Percentiles rank a stretch among this genome's conserved stretches.
Conservation (phyloP, 2,888 invertebrate genomes). For the Salpingus planirostris region DNA sequence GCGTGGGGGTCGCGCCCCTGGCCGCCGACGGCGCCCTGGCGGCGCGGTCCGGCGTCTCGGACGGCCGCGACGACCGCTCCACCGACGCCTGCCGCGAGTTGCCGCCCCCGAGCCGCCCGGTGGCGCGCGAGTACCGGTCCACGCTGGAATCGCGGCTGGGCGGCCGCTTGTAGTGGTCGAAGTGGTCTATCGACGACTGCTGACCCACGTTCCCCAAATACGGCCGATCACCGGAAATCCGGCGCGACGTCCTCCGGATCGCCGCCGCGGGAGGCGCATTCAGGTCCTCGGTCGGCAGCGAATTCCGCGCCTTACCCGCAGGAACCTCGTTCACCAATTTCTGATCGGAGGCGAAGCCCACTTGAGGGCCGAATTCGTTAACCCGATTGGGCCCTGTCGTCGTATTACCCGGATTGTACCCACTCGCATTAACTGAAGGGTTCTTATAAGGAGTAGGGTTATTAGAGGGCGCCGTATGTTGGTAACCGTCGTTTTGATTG, state of each 20-base stretch:
- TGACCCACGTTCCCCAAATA: slow-evolving; percentile 42
- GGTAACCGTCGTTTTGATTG: slow-evolving; percentile 22
- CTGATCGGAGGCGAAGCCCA: slow-evolving; percentile 12
- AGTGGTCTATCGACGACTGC: slow-evolving; percentile 77
- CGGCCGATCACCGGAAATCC: slow-evolving; percentile 41
- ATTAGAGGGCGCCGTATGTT: slow-evolving; percentile 20
- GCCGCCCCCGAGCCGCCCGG: slow-evolving; percentile 45
- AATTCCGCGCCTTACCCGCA: slow-evolving; percentile 19
- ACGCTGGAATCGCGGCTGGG: slow-evolving; percentile 82
- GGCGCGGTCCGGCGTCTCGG: slow-evolving; percentile 43
- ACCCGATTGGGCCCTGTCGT: no score
- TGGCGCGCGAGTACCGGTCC: slow-evolving; percentile 63
- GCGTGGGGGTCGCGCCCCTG: slow-evolving; percentile 38
- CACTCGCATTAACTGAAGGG: slow-evolving; percentile 7
- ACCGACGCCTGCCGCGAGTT: slow-evolving; percentile 72
- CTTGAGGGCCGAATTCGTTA: slow-evolving; percentile 24
- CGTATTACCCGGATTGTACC: slow-evolving; percentile 16
- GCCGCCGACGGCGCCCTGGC: slow-evolving; percentile 48
- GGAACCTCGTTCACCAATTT: slow-evolving; percentile 13
- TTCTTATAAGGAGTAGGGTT: slow-evolving; percentile 14
- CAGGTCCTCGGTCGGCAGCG: slow-evolving; percentile 22
- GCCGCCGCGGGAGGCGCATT: slow-evolving; percentile 27
- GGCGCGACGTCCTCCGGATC: slow-evolving; percentile 46
- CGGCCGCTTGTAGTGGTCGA: slow-evolving; percentile 89
- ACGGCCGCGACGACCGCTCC: slow-evolving; percentile 46